These are phyloP conservation scores for fruit fly (Drosophila melanogaster) DNA, from an alignment of 1,140 invertebrate genomes.

Conservation along the genomic window Release_6_plus_ISO1_MT NT_033779.5:16373001-16373500, in stretches of 20 bases:
- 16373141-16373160: constrained; percentile 79
- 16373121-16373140: constrained; percentile 81
- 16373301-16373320: constrained; percentile 14
- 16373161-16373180: constrained; percentile 20
- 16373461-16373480: constrained; percentile 35
- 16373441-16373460: constrained; percentile 11
- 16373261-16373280: constrained; percentile 21
- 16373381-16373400: constrained; percentile 47
- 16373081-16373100: constrained; percentile 61
- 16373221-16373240: constrained; percentile 80
- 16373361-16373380: constrained; percentile 75
- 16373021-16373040: constrained; percentile 5
- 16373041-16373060: constrained; percentile 25
- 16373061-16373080: constrained; percentile 34
- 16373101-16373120: constrained; percentile 75
- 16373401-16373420: constrained; percentile 47
- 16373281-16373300: constrained; percentile 14
- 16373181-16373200: constrained; percentile 57
- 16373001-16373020: constrained; percentile 5
- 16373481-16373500: constrained; percentile 77
- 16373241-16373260: constrained; percentile 83
- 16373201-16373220: constrained; percentile 83
- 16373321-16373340: constrained; percentile 50
- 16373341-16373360: constrained; percentile 65
- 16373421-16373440: constrained; percentile 49